phyloP scores from a whole-genome alignment of 1,140 invertebrate genomes.

The Drosophila biarmipes region DNA sequence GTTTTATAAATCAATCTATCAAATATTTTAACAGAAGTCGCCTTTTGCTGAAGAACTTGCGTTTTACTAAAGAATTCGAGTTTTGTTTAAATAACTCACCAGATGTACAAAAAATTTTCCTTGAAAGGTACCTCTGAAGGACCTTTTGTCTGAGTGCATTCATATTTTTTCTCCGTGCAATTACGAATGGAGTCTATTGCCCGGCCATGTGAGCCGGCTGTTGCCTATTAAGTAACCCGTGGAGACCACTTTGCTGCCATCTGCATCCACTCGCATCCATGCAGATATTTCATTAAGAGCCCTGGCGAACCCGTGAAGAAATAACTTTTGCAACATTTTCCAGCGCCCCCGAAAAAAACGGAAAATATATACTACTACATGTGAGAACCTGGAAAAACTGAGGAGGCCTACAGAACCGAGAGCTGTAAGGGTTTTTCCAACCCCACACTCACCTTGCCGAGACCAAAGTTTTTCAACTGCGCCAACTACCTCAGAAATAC shows the following conservation, averaged over 20 bases:
- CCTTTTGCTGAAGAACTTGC: too few species aligned
- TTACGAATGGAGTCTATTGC: conserved; percentile 11
- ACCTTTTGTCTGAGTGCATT: neutral
- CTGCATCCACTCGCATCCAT: conserved; percentile 37
- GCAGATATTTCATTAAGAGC: conserved; percentile 67
- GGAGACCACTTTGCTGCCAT: conserved; percentile 52
- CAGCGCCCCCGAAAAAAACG: conserved; percentile 47
- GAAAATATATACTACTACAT: neutral
- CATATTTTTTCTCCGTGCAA: neutral
- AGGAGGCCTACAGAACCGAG: conserved; percentile 56
- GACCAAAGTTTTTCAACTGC: conserved; percentile 75
- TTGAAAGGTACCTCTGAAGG: neutral
- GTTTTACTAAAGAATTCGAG: neutral
- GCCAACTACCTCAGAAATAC: conserved; percentile 56
- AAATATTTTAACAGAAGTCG: too few species aligned
- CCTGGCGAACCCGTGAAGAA: conserved; percentile 68
- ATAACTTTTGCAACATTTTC: conserved; percentile 78
- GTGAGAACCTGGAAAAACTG: conserved; percentile 10
- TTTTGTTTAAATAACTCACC: neutral
- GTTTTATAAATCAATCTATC: too few species aligned
- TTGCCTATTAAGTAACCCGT: conserved; percentile 57
- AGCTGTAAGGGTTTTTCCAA: conserved; percentile 40
- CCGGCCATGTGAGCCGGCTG: conserved; percentile 28
- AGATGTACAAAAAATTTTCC: neutral
- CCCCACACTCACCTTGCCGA: conserved; percentile 36